Conservation (phyloP, 2,113 vertebrate species). For the Mormyrus iriodes region DNA sequence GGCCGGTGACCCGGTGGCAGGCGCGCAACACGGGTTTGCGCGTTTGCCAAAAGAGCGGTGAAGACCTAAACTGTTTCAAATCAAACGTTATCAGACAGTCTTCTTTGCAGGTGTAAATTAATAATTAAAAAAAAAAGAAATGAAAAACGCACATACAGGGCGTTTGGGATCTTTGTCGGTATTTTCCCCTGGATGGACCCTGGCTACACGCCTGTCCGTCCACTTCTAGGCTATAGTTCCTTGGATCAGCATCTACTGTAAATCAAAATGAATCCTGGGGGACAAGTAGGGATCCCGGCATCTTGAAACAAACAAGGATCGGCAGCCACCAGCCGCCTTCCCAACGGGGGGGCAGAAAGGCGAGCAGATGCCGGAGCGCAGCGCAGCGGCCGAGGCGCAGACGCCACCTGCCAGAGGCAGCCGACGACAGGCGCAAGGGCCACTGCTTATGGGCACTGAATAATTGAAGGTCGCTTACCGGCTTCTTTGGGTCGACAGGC, state of each 20-base stretch:
- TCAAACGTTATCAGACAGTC: slow-evolving; percentile 48
- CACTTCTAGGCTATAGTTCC: slow-evolving; percentile 15
- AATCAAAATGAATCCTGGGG: slow-evolving; percentile 52
- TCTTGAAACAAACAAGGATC: slow-evolving; percentile 42
- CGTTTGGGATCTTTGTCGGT: slow-evolving; percentile 38
- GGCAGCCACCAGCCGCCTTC: slow-evolving; percentile 41
- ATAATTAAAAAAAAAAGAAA: slow-evolving; percentile 54
- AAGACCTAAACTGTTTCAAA: slow-evolving; percentile 23
- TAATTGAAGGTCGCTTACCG: slow-evolving; percentile 58
- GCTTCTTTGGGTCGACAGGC: slow-evolving; percentile 28
- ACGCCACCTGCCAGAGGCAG: slow-evolving; percentile 63
- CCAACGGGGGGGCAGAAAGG: slow-evolving; percentile 43
- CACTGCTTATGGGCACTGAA: slow-evolving; percentile 61
- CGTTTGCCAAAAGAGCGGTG: neutral
- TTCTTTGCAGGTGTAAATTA: slow-evolving; percentile 64
- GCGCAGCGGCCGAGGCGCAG: slow-evolving; percentile 40
- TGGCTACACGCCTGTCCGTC: neutral
- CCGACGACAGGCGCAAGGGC: slow-evolving; percentile 42
- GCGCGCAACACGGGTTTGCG: neutral
- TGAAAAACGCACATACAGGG: slow-evolving; percentile 45
- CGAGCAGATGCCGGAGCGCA: slow-evolving; percentile 34
- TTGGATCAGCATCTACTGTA: slow-evolving; percentile 67
- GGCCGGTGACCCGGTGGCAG: neutral
- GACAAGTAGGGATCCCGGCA: slow-evolving; percentile 34
- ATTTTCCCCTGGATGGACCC: slow-evolving; percentile 27